Conservation (phyloP, 2,797 vertebrate genomes). For the Sphaeramia orbicularis region DNA sequence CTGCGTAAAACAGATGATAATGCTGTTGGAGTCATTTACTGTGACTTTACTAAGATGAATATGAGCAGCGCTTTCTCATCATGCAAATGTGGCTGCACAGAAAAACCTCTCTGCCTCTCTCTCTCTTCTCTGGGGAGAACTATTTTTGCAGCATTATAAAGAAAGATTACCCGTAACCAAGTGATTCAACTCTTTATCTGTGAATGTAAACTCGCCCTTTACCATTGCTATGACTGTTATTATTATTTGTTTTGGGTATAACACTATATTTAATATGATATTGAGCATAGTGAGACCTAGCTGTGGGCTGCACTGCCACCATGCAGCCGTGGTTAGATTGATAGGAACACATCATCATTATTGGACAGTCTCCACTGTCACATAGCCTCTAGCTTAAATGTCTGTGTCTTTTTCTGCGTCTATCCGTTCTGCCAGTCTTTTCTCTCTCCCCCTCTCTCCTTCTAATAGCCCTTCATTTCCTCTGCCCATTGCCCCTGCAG, state of each 20-base stretch:
- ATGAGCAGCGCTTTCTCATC: constrained; percentile 77
- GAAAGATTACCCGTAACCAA: constrained; percentile 67
- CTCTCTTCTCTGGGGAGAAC: constrained; percentile 62
- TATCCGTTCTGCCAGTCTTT: constrained; percentile 63
- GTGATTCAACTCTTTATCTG: constrained; percentile 68
- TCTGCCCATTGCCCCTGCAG: constrained; percentile 80
- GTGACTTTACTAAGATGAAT: constrained; percentile 82
- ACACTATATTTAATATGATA: constrained; percentile 66
- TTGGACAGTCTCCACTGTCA: constrained; percentile 78
- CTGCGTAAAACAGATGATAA: constrained; percentile 82
- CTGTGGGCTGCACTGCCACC: constrained; percentile 53
- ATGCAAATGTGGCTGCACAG: constrained; percentile 74
- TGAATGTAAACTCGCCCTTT: constrained; percentile 71
- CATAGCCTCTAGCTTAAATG: constrained; percentile 78
- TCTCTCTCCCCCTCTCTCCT: constrained; percentile 53
- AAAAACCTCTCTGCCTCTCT: constrained; percentile 54
- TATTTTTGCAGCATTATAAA: constrained; percentile 70
- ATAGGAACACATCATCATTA: constrained; percentile 79
- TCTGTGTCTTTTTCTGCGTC: constrained; percentile 64
- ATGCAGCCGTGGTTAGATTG: constrained; percentile 65
- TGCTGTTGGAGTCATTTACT: constrained; percentile 81
- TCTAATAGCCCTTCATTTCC: constrained; percentile 83
- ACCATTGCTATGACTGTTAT: constrained; percentile 63
- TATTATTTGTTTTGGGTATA: constrained; percentile 74
- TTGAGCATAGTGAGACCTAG: constrained; percentile 48